These are phyloP conservation scores for Gopherus evgoodei DNA, from an alignment of 2,113 vertebrate genomes.

Conservation along the genomic window DNA sequence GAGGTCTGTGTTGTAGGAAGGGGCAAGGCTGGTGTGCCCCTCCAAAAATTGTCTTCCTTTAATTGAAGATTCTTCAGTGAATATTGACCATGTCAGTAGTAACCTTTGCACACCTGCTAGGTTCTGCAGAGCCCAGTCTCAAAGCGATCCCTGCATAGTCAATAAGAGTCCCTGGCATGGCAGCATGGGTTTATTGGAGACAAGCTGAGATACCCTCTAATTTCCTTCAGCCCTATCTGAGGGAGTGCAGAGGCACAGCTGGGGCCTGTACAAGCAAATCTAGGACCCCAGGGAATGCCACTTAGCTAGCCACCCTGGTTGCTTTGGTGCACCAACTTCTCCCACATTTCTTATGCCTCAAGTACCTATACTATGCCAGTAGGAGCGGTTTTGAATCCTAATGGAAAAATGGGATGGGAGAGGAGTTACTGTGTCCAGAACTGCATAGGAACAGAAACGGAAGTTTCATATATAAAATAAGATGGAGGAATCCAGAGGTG, in stretches of 20 bases:
- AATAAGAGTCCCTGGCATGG: background rate
- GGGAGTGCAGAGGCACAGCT: background rate
- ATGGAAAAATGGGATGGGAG: background rate
- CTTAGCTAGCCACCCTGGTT: background rate
- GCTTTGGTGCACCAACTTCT: background rate
- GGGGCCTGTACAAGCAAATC: rapidly evolving
- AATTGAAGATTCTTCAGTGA: background rate
- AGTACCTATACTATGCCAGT: background rate
- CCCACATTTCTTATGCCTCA: rapidly evolving
- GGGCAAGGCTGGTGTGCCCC: background rate
- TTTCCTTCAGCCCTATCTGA: background rate
- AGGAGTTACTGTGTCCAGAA: background rate
- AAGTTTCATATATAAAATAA: background rate
- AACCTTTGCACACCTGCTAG: background rate
- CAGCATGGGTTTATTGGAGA: background rate
- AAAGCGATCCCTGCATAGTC: background rate
- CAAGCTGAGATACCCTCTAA: background rate
- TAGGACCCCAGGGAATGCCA: background rate
- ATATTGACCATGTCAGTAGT: background rate
- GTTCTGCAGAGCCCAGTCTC: background rate
- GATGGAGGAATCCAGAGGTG: background rate
- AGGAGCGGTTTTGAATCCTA: background rate
- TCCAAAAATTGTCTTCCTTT: background rate
- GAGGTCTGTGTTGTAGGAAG: background rate
- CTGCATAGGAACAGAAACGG: background rate